Evolutionary conservation across 2,888 invertebrate genomes (phyloP), one percentile per base, ranked within the genome.

Genomic region (Cryptus viduatorius): DNA sequence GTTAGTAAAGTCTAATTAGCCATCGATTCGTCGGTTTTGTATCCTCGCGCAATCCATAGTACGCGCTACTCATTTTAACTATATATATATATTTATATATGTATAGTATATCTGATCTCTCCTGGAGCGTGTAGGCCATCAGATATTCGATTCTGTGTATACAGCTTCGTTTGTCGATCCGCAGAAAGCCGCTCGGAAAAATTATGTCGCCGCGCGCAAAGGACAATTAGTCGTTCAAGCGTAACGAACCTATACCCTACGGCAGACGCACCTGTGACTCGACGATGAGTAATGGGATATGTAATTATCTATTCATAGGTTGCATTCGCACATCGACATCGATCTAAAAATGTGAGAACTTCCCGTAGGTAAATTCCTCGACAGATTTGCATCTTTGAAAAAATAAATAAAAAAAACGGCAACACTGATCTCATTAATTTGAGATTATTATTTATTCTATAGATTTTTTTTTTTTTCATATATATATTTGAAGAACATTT

Each of bases 201-300:
- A 29, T 24, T 8, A 29, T 59, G 29, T 59, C 59, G 29, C 24
- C 12, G 59, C 59, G 59, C 31, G 24, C 31, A 29, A 59, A 29
- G 31, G 59, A 59, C 59, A 29, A 59, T 59, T 59, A 59, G 59
- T 59, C 59, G 59, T 59, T 24, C n/a, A 59, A 31, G 59, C 59
- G 29, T 59, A 59, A 59, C 59, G 59, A 59, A 29, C 59, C 24
- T 19, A 24, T 59, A 59, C 3, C 59, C 59, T 16, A 29, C 12
- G 59, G 59, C 59, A 5, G 31, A 24, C 48, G 14, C 48, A 12
- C 59, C 31, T 14, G 14, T 31, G 29, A 29, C 29, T 59, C 59
- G 29, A 14, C 24, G 24, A 31, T 59, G 59, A 59, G 59, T 59
- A 29, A 59, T 59, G 59, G 59, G n/a, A 59, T 59, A 31, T 31